Base-by-base conservation (phyloP, 1,140 invertebrate genomes). In the Cydia fagiglandana region DNA sequence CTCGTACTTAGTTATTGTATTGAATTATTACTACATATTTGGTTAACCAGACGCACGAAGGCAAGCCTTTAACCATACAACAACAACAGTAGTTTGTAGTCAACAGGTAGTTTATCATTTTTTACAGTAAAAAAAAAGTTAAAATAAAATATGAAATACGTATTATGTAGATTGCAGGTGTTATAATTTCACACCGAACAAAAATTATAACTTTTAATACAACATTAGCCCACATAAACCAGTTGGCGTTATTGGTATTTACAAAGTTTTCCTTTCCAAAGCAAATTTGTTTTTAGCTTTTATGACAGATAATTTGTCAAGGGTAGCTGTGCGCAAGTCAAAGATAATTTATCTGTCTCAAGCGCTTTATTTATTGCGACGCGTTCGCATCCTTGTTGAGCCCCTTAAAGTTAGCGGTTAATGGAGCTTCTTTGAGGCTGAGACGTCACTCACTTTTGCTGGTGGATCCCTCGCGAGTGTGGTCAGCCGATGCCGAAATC, bases 331-430 rank as follows among this genome's bases (percentile, higher is more conserved):
- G 86, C 84, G 83, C 84, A 82, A 92, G 89, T 92, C 91, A 91
- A 92, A 92, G 90, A 91, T 92, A 91, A 92, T 92, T 92, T 91
- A 92, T 92, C 90, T 91, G 90, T 91, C 91, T 92, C 88, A 87
- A 86, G 83, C 89, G 84, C 89, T 88, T 92, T 92, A 92, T 91
- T 92, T 92, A 92, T 92, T 92, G 89, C 84, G 82, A 86, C 87
- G 88, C 85, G 89, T 91, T 90, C 89, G 88, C 85, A 88, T 92
- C 89, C 90, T 83, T 77, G 81, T 84, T 86, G 88, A 93, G 90
- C 90, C 88, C 88, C 88, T 66, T 88, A 88, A 90, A 91, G 86
- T 90, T 89, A 81, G 84, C 87, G 87, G 91, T 89, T 91, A 90
- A 91, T 91, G 88, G 88, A 90, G 87, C 85, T 88, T 89, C 89